Evolutionary conservation across 2,113 vertebrate genomes (phyloP), one percentile per base, ranked within the genome.

Genomic region (Otolemur garnettii): DNA sequence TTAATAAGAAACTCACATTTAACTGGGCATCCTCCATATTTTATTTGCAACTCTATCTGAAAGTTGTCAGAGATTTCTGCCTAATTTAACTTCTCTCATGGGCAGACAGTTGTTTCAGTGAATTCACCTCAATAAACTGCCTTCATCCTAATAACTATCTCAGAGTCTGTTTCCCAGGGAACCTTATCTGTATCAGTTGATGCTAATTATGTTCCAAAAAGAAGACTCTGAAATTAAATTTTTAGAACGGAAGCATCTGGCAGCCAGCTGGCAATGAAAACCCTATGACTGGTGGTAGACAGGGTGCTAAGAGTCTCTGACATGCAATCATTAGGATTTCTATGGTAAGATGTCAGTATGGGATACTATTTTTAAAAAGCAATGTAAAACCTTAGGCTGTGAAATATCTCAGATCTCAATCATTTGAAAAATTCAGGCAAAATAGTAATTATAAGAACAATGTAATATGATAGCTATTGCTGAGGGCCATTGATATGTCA

Each of bases 201-300:
- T 82, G 33, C 14, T 60, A 86, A 93, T 59, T 68, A 60, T 42
- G 24, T 42, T 91, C 87, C 50, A 90, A 75, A 82, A 50, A 72
- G 22, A 60, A 87, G 81, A 91, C 17, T 60, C 75, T 69, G 33
- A 68, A 81, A 93, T 81, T 38, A 90, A 96, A 69, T 28, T 93
- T 93, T 81, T 75, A 35, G 50, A 74, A 80, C 18, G 11, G 85
- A 81, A 91, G 35, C 66, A 93, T 93, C 57, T 81, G 19, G 18
- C 79, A 38, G 24, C 59, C 57, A 90, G 33, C 15, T 96, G 92
- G 59, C 75, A 87, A 42, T 68, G 75, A 53, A 14, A 57, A 68
- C 10, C 7, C 59, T 10, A 5, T 59, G 10, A 28, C n/a, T 68
- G 57, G 33, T 59, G 3, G 64, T 59, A 30, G 35, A 38, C 22